A percentile compares a stretch with the other conserved stretches of the same genome.
Conservation (phyloP, 2,888 invertebrate genomes). For the Pterobdella sp. region DNA sequence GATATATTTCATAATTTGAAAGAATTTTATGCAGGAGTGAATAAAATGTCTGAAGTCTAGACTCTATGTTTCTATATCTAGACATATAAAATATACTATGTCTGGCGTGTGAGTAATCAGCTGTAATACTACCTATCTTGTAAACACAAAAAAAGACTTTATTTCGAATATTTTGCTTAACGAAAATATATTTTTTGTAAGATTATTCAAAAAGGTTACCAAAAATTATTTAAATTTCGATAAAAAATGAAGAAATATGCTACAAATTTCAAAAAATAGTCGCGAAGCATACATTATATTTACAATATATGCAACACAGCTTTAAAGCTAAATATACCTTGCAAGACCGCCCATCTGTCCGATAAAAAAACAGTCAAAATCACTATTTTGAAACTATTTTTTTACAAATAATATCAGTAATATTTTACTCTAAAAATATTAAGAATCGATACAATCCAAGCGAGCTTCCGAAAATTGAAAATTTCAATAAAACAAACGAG, state of each 20-base stretch:
- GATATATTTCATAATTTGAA: too few relatives aligned
- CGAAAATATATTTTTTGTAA: background rate
- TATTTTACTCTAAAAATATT: background rate
- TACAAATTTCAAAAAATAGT: background rate
- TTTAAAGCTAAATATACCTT: conserved; percentile 27
- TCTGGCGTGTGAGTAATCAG: conserved; percentile 28
- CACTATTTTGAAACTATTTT: conserved; percentile 18
- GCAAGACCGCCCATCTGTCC: conserved; percentile 30
- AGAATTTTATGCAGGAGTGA: too few relatives aligned
- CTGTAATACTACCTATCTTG: conserved; percentile 23
- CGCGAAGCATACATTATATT: conserved; percentile 15
- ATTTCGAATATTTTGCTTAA: background rate
- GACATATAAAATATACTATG: conserved; percentile 1
- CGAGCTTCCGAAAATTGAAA: background rate
- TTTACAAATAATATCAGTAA: background rate
- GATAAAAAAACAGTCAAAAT: conserved; percentile 18
- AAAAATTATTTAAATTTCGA: background rate
- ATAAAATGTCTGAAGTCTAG: conserved; percentile 4
- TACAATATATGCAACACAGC: conserved; percentile 26
- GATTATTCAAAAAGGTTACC: background rate
- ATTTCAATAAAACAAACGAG: background rate
- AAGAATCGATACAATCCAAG: background rate
- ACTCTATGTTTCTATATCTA: conserved; percentile 3
- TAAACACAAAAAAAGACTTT: conserved; percentile 10
- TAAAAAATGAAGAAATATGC: background rate